Conservation (phyloP, 2,797 vertebrate genomes). For the Anguilla megastoma region DNA sequence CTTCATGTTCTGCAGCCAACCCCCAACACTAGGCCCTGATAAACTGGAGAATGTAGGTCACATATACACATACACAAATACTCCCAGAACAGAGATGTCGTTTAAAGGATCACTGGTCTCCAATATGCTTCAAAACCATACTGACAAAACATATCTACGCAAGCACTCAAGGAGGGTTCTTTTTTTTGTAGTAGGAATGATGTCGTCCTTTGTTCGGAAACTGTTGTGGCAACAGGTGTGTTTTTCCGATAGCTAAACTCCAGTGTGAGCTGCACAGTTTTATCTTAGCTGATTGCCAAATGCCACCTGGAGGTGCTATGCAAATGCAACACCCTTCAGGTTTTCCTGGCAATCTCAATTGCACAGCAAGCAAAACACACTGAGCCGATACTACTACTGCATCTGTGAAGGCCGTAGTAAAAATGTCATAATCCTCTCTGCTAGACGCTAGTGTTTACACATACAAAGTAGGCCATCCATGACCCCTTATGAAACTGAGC, state of each 20-base stretch:
- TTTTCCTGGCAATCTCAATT: no score
- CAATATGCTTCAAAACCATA: not conserved
- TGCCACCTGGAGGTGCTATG: not conserved
- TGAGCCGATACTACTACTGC: not conserved
- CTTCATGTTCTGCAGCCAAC: not conserved
- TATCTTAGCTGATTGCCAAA: not conserved
- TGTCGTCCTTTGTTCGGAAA: not conserved
- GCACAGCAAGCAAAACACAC: no score
- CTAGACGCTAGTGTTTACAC: not conserved
- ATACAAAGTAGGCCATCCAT: not conserved
- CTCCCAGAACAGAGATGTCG: not conserved
- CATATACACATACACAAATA: not conserved
- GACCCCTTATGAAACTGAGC: not conserved
- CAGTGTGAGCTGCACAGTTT: not conserved
- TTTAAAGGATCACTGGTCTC: not conserved
- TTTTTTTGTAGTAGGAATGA: not conserved
- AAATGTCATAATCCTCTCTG: not conserved
- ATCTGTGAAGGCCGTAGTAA: not conserved
- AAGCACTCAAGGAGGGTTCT: not conserved
- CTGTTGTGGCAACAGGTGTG: not conserved
- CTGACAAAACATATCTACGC: not conserved
- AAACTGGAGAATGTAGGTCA: not conserved
- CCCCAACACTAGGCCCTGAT: not conserved
- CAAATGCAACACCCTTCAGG: no score
- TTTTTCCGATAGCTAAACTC: not conserved